Evolutionary conservation across 2,888 invertebrate genomes (phyloP).

Genomic region (Strigamia transsilvanica): DNA sequence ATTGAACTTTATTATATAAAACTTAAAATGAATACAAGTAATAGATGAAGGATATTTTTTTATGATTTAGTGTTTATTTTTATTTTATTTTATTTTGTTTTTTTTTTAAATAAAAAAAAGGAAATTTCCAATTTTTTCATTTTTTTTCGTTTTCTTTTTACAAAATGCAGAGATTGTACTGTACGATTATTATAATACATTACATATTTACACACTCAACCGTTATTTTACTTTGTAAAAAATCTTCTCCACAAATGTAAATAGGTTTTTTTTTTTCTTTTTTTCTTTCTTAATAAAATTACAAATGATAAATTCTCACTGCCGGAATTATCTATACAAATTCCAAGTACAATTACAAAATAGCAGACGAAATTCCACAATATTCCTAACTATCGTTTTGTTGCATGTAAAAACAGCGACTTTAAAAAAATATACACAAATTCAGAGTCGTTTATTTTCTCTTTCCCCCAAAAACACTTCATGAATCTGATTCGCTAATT

Average conservation of each 20-base stretch:
- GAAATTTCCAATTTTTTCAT: background rate
- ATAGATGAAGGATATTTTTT: too few relatives aligned
- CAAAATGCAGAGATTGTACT: constrained; percentile 5
- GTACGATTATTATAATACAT: constrained; percentile 20
- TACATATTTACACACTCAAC: constrained; percentile 13
- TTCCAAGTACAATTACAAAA: background rate
- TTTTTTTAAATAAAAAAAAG: background rate
- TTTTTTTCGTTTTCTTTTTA: constrained; percentile 4
- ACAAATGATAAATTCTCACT: constrained; percentile 1
- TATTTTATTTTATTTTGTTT: background rate
- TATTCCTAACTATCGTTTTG: background rate
- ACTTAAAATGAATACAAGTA: too few relatives aligned
- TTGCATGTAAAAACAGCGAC: background rate
- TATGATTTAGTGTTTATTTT: too few relatives aligned
- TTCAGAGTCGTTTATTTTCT: background rate
- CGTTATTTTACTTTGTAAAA: background rate
- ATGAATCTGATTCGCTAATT: too few relatives aligned
- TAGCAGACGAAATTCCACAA: background rate
- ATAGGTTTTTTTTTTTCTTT: background rate
- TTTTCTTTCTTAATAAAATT: background rate
- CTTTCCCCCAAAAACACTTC: background rate
- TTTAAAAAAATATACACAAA: background rate
- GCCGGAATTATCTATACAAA: background rate
- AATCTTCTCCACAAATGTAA: background rate
- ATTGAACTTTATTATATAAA: too few relatives aligned